These are phyloP conservation scores for Ganaspis brasiliensis DNA, from an alignment of 2,888 invertebrate genomes.

Conservation along the genomic window DNA sequence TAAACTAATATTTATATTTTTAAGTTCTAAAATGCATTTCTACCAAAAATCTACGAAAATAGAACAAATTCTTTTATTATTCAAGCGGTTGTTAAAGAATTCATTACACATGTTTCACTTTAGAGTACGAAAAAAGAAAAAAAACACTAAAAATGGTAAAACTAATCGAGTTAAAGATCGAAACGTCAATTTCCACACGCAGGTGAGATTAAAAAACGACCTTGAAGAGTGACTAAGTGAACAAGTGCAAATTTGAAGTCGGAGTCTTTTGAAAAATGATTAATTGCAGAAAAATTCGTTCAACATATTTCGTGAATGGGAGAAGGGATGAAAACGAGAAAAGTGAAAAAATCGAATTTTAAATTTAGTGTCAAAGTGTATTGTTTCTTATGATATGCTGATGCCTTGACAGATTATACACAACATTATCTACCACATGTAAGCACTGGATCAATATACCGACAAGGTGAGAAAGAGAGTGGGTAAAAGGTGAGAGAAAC, in stretches of 20 bases:
- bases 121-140: no score
- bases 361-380: neutral
- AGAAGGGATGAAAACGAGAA: neutral
- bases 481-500: conserved; percentile 5
- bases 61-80: no score
- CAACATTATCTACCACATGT: conserved; percentile 18
- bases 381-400: neutral
- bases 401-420: conserved; percentile 13
- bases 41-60: no score
- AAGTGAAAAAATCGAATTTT: neutral
- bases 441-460: conserved; percentile 18
- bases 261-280: neutral
- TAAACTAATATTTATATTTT: no score
- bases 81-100: no score
- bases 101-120: no score
- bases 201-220: neutral
- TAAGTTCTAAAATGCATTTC: no score
- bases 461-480: conserved; percentile 20
- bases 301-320: neutral
- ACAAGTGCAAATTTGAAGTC: neutral
- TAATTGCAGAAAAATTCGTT: neutral
- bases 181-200: conserved; percentile 6
- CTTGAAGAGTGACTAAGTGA: conserved; percentile 7
- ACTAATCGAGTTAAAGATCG: neutral
- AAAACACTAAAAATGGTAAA: neutral